These are phyloP conservation scores for Beris chalybata DNA, from an alignment of 2,888 invertebrate genomes.

Conservation along the genomic window DNA sequence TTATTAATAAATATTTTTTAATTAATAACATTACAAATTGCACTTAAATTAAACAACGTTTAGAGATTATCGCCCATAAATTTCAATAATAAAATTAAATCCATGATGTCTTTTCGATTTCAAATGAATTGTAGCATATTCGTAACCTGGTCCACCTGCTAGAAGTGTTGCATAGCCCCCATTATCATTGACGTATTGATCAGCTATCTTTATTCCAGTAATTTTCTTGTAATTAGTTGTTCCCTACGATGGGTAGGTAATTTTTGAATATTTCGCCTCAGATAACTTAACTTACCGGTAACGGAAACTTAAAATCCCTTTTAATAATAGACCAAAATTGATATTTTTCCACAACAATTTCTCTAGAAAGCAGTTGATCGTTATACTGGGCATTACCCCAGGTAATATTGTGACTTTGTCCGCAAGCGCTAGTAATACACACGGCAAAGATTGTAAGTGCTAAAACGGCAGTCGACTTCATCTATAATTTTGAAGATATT, in stretches of 20 bases:
- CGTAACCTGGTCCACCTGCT: slow-evolving; percentile 54
- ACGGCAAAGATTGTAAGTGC: neutral
- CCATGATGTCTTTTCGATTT: slow-evolving; percentile 56
- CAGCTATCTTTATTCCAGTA: slow-evolving; percentile 14
- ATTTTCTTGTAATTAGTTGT: slow-evolving; percentile 5
- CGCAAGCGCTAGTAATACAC: neutral
- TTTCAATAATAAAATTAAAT: slow-evolving; percentile 55
- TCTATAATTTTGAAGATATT: neutral
- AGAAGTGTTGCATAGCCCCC: slow-evolving; percentile 55
- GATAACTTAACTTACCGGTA: neutral
- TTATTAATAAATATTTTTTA: too few species aligned
- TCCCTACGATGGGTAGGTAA: neutral
- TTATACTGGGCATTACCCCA: slow-evolving; percentile 6
- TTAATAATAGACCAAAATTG: neutral
- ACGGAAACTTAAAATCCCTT: slow-evolving; percentile 1
- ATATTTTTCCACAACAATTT: slow-evolving; percentile 2
- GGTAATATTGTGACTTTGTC: slow-evolving; percentile 7
- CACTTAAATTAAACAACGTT: too few species aligned
- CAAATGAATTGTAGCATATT: slow-evolving; percentile 52
- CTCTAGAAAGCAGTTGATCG: slow-evolving; percentile 7
- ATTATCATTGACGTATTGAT: slow-evolving; percentile 48
- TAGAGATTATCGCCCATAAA: slow-evolving; percentile 48
- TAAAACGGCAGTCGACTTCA: neutral
- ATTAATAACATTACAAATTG: too few species aligned
- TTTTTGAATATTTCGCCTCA: neutral